Evolutionary conservation across 2,113 vertebrate species (phyloP).

Genomic region (Melanotaenia duboulayi): DNA sequence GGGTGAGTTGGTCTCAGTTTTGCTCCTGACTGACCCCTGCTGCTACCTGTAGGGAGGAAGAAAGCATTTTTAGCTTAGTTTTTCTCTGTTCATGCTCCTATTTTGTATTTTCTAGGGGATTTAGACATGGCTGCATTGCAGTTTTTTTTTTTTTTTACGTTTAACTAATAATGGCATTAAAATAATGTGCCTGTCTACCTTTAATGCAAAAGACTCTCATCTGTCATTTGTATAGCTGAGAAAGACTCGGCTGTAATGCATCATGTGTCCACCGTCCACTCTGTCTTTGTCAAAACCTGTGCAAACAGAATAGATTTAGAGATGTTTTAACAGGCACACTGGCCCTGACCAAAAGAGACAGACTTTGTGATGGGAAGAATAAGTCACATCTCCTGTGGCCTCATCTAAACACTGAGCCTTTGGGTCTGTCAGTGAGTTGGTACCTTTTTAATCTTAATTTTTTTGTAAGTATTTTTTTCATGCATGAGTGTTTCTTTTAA

Average conservation of each 20-base stretch:
- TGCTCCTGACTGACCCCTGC: slow-evolving; percentile 62
- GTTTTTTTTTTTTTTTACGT: neutral
- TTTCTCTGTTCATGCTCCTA: slow-evolving; percentile 34
- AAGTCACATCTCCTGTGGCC: too few species aligned
- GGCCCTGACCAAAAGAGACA: neutral
- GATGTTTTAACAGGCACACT: neutral
- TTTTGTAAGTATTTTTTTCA: neutral
- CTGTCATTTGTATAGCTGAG: slow-evolving; percentile 20
- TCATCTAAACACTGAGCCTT: neutral
- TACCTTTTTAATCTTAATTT: neutral
- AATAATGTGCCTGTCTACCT: neutral
- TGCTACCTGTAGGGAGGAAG: slow-evolving; percentile 57
- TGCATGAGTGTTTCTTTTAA: slow-evolving; percentile 12
- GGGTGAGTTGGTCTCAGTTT: slow-evolving; percentile 46
- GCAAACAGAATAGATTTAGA: slow-evolving; percentile 1
- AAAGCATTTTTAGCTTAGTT: slow-evolving; percentile 54
- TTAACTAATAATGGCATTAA: neutral
- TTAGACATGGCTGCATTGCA: slow-evolving; percentile 19
- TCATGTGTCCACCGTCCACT: slow-evolving; percentile 20
- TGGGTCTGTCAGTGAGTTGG: neutral
- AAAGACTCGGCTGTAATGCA: slow-evolving; percentile 21
- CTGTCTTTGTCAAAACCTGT: slow-evolving; percentile 29
- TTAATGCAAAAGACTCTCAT: slow-evolving; percentile 13
- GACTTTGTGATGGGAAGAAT: neutral
- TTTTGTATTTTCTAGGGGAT: slow-evolving; percentile 12